phyloP scores from a whole-genome alignment of 2,888 invertebrate species.

The Chironomus tentans region DNA sequence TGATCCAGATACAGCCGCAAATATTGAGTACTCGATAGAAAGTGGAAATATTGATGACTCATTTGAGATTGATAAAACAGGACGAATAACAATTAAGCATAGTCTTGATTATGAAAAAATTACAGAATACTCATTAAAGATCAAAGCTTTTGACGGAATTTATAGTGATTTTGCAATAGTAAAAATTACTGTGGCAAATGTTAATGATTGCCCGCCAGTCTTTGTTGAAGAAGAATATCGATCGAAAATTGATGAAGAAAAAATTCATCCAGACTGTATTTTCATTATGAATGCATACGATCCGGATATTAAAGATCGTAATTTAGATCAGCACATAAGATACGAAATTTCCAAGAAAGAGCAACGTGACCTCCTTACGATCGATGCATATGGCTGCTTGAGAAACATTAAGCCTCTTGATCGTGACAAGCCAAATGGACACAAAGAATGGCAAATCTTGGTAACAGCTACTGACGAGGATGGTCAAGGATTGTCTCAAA shows the following conservation, averaged over 20 bases:
- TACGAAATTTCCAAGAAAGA: slow-evolving; percentile 65
- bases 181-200: slow-evolving; percentile 74
- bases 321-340: slow-evolving; percentile 65
- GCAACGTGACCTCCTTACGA: slow-evolving; percentile 59
- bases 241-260: slow-evolving; percentile 68
- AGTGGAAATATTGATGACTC: slow-evolving; percentile 79
- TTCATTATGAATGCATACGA: slow-evolving; percentile 67
- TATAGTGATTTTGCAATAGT: slow-evolving; percentile 77
- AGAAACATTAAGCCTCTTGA: slow-evolving; percentile 58
- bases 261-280: slow-evolving; percentile 58
- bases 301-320: slow-evolving; percentile 72
- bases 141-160: slow-evolving; percentile 74
- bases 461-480: slow-evolving; percentile 70
- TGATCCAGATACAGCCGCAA: slow-evolving; percentile 82
- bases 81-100: slow-evolving; percentile 71
- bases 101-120: slow-evolving; percentile 74
- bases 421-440: slow-evolving; percentile 80
- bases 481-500: slow-evolving; percentile 50
- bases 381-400: slow-evolving; percentile 68
- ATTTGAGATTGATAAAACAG: slow-evolving; percentile 78
- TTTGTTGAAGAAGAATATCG: slow-evolving; percentile 63
- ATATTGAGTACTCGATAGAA: slow-evolving; percentile 78
- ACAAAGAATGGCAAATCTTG: slow-evolving; percentile 65
- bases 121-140: slow-evolving; percentile 74
- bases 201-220: slow-evolving; percentile 87